A percentile compares a stretch with the other conserved stretches of the same genome.
These are phyloP conservation scores for Drosophila anomelani DNA, from an alignment of 2,888 invertebrate genomes.

Conservation along the genomic window DNA sequence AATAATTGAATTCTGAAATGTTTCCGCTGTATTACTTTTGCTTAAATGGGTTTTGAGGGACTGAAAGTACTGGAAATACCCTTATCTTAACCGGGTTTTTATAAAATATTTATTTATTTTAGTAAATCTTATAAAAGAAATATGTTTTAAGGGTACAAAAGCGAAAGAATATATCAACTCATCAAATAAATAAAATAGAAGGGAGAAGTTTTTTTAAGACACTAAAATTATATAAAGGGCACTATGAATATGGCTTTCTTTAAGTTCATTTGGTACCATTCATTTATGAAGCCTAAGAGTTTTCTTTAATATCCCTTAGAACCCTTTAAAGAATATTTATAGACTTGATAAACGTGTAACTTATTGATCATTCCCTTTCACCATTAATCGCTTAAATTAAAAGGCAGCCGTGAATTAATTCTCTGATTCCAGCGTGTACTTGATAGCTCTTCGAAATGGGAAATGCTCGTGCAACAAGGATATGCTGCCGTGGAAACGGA, in stretches of 20 bases:
- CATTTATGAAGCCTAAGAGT: no score
- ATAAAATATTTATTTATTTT: no score
- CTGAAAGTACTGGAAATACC: background rate
- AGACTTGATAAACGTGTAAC: background rate
- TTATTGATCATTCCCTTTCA: background rate
- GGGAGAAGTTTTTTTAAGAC: background rate
- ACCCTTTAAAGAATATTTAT: background rate
- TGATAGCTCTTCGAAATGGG: slow-evolving; percentile 7
- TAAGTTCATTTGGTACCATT: no score
- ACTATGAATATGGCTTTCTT: no score
- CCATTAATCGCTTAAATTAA: slow-evolving; percentile 2
- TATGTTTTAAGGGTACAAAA: no score
- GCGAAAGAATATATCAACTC: no score
- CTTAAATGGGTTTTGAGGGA: background rate
- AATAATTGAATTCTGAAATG: slow-evolving; percentile 13
- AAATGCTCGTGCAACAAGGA: slow-evolving; percentile 3
- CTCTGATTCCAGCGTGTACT: slow-evolving; percentile 6
- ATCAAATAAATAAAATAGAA: background rate
- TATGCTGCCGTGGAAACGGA: slow-evolving; percentile 15
- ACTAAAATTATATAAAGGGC: background rate
- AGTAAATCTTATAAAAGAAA: no score
- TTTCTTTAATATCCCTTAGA: no score
- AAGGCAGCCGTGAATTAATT: background rate
- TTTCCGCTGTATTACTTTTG: slow-evolving; percentile 18
- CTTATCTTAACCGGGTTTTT: background rate